phyloP scores from a whole-genome alignment of 2,888 invertebrate species.

The Pristionchus mayeri region DNA sequence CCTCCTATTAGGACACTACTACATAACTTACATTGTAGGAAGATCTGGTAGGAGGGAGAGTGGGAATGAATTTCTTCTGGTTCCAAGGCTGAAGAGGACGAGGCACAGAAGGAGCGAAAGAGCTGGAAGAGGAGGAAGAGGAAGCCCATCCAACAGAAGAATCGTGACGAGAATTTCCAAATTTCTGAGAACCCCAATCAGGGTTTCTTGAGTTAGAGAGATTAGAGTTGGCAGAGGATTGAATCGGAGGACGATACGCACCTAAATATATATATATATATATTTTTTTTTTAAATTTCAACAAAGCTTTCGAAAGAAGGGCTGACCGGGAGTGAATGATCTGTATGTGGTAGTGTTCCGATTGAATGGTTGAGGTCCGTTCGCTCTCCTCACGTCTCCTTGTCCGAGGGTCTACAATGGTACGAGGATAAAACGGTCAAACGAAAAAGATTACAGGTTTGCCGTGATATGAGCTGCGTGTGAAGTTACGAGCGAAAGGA shows the following conservation, averaged over 20 bases:
- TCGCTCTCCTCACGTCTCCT: background rate
- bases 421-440: background rate
- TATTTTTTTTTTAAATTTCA: no score
- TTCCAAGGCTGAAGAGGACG: background rate
- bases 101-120: background rate
- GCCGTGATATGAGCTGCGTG: conserved; percentile 23
- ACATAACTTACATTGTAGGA: background rate
- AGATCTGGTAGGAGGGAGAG: background rate
- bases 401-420: conserved; percentile 19
- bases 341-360: background rate
- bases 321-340: background rate
- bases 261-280: background rate
- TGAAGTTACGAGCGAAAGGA: background rate
- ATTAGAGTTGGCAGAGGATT: background rate
- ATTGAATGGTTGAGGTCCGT: conserved; percentile 3
- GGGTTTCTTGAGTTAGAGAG: background rate
- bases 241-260: background rate
- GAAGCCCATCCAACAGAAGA: background rate
- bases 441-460: background rate
- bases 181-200: background rate
- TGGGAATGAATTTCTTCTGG: background rate
- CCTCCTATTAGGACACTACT: no score
- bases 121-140: background rate
- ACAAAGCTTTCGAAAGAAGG: background rate
- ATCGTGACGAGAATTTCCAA: background rate